Evolutionary conservation across 2,888 invertebrate genomes (phyloP).

Genomic region (Spisula subtruncata): DNA sequence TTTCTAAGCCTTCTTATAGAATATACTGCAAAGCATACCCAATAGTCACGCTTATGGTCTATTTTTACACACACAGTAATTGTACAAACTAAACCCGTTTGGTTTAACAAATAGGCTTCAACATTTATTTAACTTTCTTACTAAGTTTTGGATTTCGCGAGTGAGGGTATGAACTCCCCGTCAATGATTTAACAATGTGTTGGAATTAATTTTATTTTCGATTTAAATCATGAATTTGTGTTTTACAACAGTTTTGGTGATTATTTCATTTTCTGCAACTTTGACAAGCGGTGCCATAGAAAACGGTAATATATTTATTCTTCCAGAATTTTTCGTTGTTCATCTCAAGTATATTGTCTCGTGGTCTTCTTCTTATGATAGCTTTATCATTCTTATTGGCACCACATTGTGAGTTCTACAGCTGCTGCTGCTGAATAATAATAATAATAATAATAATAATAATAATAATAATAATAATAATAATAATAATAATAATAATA

Average conservation of each 20-base stretch:
- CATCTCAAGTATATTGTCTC: too few relatives aligned
- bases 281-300: background rate
- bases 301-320: background rate
- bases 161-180: background rate
- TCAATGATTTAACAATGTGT: background rate
- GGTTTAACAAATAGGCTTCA: constrained; percentile 15
- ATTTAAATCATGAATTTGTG: constrained; percentile 6
- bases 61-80: constrained; percentile 4
- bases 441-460: too few relatives aligned
- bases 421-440: too few relatives aligned
- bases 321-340: too few relatives aligned
- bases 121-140: constrained; percentile 13
- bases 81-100: background rate
- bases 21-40: background rate
- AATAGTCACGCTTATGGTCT: constrained; percentile 5
- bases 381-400: too few relatives aligned
- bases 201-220: background rate
- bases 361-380: too few relatives aligned
- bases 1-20: background rate
- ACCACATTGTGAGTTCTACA: too few relatives aligned
- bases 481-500: too few relatives aligned
- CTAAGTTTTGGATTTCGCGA: background rate
- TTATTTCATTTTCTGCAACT: background rate
- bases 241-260: background rate
- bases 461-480: too few relatives aligned